Conservation (phyloP, 2,888 invertebrate genomes). For the Chaetoderma sp. region DNA sequence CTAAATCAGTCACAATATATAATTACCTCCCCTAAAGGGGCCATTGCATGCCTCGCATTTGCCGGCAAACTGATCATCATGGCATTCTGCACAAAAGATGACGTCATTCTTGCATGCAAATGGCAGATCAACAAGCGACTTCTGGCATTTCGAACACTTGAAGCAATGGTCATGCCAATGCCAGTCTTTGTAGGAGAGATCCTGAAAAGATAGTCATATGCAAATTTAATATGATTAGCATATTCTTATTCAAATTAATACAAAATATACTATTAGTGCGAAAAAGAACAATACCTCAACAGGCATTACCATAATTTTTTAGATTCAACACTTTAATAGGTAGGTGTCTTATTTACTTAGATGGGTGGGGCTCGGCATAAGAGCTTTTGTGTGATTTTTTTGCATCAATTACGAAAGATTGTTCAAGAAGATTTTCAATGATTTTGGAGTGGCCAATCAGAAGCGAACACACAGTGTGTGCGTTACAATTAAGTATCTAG, state of each 20-base stretch:
- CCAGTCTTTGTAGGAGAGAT: conserved; percentile 99
- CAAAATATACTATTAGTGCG: background rate
- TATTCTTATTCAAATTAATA: background rate
- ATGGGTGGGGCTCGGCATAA: too few relatives aligned
- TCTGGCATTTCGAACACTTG: conserved; percentile 97
- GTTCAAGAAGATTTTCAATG: too few relatives aligned
- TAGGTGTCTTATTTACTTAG: too few relatives aligned
- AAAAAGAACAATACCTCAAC: too few relatives aligned
- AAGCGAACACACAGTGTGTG: too few relatives aligned
- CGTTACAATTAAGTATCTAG: too few relatives aligned
- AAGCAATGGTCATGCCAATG: conserved; percentile 99
- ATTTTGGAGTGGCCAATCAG: too few relatives aligned
- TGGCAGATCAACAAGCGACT: conserved; percentile 98
- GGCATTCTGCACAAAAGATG: conserved; percentile 99
- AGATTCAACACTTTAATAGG: too few relatives aligned
- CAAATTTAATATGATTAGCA: background rate
- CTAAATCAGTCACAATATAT: background rate
- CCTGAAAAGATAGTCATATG: conserved; percentile 75
- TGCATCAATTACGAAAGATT: too few relatives aligned
- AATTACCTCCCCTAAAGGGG: conserved; percentile 96
- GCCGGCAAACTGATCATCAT: conserved; percentile 98
- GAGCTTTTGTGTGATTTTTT: too few relatives aligned
- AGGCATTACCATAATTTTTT: too few relatives aligned
- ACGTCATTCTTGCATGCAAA: conserved; percentile 99
- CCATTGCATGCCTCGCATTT: conserved; percentile 99